phyloP scores from a whole-genome alignment of 2,113 vertebrate genomes.

The Gopherus flavomarginatus region DNA sequence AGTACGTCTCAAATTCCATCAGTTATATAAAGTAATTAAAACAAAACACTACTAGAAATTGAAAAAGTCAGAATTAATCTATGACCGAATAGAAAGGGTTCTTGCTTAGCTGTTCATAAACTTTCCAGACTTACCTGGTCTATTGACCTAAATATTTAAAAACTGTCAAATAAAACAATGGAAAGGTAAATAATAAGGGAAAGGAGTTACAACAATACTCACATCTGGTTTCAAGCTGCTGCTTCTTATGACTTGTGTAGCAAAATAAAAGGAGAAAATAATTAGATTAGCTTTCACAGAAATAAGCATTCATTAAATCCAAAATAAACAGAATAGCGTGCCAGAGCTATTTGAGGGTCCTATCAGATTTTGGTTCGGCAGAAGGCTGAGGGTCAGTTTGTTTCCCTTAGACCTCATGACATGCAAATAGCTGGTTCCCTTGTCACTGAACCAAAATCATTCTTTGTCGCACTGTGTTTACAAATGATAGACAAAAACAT shows the following conservation, averaged over 20 bases:
- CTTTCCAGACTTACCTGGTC: neutral
- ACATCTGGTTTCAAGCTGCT: conserved; percentile 66
- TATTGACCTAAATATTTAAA: neutral
- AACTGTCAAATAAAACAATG: conserved; percentile 21
- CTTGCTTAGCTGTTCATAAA: neutral
- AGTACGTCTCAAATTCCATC: neutral
- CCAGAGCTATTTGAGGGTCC: conserved; percentile 63
- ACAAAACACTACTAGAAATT: neutral
- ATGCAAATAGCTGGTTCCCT: conserved; percentile 67
- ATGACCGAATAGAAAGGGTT: neutral
- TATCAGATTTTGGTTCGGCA: conserved; percentile 62
- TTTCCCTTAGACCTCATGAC: conserved; percentile 74
- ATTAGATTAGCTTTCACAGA: conserved; percentile 26
- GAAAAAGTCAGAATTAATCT: neutral
- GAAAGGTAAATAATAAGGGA: neutral
- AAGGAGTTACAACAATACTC: conserved; percentile 64
- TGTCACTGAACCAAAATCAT: conserved; percentile 52
- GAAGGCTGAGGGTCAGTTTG: conserved; percentile 64
- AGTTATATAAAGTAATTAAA: too few relatives aligned
- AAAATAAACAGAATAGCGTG: conserved; percentile 55
- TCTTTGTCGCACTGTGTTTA: conserved; percentile 66
- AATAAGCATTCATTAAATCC: conserved; percentile 57
- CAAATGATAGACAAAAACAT: conserved; percentile 48
- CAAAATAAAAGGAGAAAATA: conserved; percentile 53
- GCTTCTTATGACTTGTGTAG: conserved; percentile 49